Conservation (phyloP, 1,140 invertebrate species). For the Rhyacophila brunnea region DNA sequence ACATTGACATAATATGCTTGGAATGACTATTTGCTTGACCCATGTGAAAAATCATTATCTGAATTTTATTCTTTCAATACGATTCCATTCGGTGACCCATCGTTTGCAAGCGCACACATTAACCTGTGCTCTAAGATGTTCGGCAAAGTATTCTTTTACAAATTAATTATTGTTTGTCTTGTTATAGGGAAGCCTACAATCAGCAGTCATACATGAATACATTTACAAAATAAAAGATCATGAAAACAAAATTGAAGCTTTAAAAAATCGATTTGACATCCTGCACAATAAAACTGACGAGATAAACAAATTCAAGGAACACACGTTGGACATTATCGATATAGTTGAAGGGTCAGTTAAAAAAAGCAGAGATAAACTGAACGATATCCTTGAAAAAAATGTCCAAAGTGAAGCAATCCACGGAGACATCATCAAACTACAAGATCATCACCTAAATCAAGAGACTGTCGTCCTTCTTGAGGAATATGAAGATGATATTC, state of each 20-base stretch:
- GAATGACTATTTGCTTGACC: too few species aligned
- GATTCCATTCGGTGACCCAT: too few species aligned
- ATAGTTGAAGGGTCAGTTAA: constrained; percentile 43
- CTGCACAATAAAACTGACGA: constrained; percentile 48
- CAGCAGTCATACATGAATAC: constrained; percentile 45
- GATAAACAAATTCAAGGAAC: constrained; percentile 40
- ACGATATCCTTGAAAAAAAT: constrained; percentile 12
- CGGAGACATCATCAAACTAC: constrained; percentile 6
- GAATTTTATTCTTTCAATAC: too few species aligned
- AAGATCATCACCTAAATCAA: constrained; percentile 20
- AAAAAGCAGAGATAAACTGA: constrained; percentile 32
- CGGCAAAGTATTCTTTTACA: too few species aligned
- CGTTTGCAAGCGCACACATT: too few species aligned
- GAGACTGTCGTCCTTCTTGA: constrained; percentile 13
- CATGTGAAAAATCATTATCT: too few species aligned
- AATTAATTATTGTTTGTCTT: background rate
- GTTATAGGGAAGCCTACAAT: constrained; percentile 46
- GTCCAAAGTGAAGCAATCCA: constrained; percentile 14
- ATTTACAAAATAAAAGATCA: constrained; percentile 51
- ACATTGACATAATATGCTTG: too few species aligned
- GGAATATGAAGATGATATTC: constrained; percentile 39
- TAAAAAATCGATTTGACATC: constrained; percentile 46
- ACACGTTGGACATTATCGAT: constrained; percentile 47
- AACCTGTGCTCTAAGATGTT: too few species aligned
- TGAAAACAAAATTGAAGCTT: constrained; percentile 39